Percentiles rank a stretch among this genome's conserved stretches.
These are phyloP conservation scores for Myoxocephalus aenaeus DNA, from an alignment of 2,797 vertebrate species.

Conservation along the genomic window DNA sequence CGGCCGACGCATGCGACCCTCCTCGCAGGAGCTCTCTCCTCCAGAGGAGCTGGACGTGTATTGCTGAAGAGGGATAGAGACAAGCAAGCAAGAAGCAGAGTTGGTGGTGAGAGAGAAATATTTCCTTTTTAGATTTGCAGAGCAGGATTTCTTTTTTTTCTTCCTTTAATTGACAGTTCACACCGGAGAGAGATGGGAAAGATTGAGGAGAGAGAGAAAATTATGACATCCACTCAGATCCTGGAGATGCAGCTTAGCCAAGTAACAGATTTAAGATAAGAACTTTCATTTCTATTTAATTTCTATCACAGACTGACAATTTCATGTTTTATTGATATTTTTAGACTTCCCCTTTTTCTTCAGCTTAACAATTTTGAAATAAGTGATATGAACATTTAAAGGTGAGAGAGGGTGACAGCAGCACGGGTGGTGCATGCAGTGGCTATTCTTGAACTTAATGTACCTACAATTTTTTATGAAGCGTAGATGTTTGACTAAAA, in stretches of 20 bases:
- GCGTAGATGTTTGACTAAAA: slow-evolving; percentile 36
- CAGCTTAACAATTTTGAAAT: slow-evolving; percentile 13
- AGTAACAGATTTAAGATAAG: slow-evolving; percentile 19
- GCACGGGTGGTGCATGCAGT: not conserved
- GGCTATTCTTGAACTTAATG: slow-evolving; percentile 18
- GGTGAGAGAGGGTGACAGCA: slow-evolving; percentile 8
- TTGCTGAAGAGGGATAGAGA: slow-evolving; percentile 77
- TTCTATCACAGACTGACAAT: too few species aligned
- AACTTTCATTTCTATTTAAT: slow-evolving; percentile 8
- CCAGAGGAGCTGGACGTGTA: slow-evolving; percentile 99
- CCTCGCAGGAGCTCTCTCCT: slow-evolving; percentile 98
- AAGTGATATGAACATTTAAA: slow-evolving; percentile 16
- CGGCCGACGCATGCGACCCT: slow-evolving; percentile 97
- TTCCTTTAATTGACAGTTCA: slow-evolving; percentile 46
- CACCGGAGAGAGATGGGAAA: slow-evolving; percentile 16
- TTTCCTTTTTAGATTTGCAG: slow-evolving; percentile 44
- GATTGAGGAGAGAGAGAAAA: slow-evolving; percentile 2
- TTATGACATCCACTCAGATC: slow-evolving; percentile 3
- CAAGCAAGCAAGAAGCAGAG: slow-evolving; percentile 15
- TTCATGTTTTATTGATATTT: slow-evolving; percentile 32
- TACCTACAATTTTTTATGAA: slow-evolving; percentile 23
- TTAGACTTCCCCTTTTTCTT: slow-evolving; percentile 10
- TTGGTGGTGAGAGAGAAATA: slow-evolving; percentile 24
- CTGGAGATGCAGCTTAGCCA: not conserved
- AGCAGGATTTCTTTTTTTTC: slow-evolving; percentile 8